A percentile compares a stretch with the other conserved stretches of the same genome.
These are phyloP conservation scores for Abramis brama DNA, from an alignment of 2,113 vertebrate genomes.

Conservation along the genomic window DNA sequence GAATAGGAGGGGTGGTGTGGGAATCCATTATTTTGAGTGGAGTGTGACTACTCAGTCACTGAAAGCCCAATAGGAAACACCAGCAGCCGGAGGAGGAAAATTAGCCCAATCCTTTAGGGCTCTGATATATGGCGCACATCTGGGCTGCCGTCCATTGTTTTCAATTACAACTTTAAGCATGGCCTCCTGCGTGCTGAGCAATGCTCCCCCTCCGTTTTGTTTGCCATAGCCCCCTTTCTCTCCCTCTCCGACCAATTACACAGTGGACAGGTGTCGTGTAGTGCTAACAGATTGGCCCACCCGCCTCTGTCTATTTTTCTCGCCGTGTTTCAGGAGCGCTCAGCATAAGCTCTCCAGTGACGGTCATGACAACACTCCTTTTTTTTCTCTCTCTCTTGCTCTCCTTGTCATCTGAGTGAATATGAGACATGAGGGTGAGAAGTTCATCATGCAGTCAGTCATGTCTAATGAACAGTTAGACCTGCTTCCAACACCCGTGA, in stretches of 20 bases:
- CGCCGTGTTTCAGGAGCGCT: slow-evolving; percentile 28
- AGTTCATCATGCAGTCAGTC: slow-evolving; percentile 29
- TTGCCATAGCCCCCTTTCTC: slow-evolving; percentile 23
- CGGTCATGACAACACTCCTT: background rate
- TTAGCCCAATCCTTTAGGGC: slow-evolving; percentile 47
- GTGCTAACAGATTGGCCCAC: slow-evolving; percentile 46
- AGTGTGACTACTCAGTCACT: slow-evolving; percentile 23
- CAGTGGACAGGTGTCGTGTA: slow-evolving; percentile 52
- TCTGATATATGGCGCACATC: slow-evolving; percentile 54
- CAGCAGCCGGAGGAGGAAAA: slow-evolving; percentile 21
- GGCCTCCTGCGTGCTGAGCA: slow-evolving; percentile 39
- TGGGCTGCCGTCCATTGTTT: slow-evolving; percentile 54
- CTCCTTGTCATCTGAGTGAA: slow-evolving; percentile 24
- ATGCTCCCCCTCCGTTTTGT: background rate
- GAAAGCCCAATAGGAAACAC: slow-evolving; percentile 20
- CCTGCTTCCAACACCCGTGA: slow-evolving; percentile 23
- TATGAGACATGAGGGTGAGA: slow-evolving; percentile 26
- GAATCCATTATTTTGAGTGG: slow-evolving; percentile 41
- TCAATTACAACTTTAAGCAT: slow-evolving; percentile 55
- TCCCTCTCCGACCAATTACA: slow-evolving; percentile 54
- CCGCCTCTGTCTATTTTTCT: slow-evolving; percentile 46
- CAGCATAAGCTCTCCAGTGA: slow-evolving; percentile 22
- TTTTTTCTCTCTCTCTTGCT: background rate
- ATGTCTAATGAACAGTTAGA: slow-evolving; percentile 42
- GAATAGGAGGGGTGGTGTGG: slow-evolving; percentile 5